Base-by-base conservation (phyloP, 2,888 invertebrate genomes). In the Elegia similella region DNA sequence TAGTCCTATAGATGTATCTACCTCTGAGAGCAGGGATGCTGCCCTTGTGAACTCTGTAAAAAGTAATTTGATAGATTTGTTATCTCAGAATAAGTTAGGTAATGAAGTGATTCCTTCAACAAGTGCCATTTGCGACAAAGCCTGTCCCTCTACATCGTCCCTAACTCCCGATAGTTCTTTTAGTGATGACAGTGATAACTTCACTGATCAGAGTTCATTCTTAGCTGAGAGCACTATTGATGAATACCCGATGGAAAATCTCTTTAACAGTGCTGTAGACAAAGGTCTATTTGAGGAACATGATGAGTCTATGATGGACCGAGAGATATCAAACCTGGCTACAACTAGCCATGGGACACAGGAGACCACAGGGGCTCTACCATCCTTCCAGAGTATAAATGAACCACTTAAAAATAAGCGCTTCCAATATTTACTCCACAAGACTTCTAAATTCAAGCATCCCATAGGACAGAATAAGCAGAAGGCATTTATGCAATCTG, bases 221-320 rank as follows among this genome's bases (percentile, higher is more conserved):
- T 81, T 91, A 50, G 82, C 89, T 7, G 91, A 91, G 68, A 91
- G 84, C 66, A 87, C 90, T 54, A 90, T 90, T 69, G 91, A 90
- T 71, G 90, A 91, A 67, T 91, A 91, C 62, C 91, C 92, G 32
- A 92, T 92, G 91, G 91, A 91, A 63, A 89, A 89, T 69, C 78
- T 91, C 16, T 91, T 91, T 61, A 91, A 90, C 65, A 90, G 85
- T 83, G 90, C 88, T 17, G 88, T 90, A 50, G 91, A 91, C 61
- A 89, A 90, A 74, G 90, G 91, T 2, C 68, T 91, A 44, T 90
- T 91, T 74, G 86, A 89, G 63, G 86, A 90, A 44, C 86, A 88
- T 65, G 87, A 89, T 59, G 88, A 89, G 62, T 84, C 88, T 17
- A 85, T 88, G 85, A 86, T 90, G 87, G 91, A 91, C 64, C 78